Evolutionary conservation across 37 sponge, comb jelly and placozoan genomes (phyloP), one percentile per base, ranked within the genome.

Genomic region (Beroe forskalii): DNA sequence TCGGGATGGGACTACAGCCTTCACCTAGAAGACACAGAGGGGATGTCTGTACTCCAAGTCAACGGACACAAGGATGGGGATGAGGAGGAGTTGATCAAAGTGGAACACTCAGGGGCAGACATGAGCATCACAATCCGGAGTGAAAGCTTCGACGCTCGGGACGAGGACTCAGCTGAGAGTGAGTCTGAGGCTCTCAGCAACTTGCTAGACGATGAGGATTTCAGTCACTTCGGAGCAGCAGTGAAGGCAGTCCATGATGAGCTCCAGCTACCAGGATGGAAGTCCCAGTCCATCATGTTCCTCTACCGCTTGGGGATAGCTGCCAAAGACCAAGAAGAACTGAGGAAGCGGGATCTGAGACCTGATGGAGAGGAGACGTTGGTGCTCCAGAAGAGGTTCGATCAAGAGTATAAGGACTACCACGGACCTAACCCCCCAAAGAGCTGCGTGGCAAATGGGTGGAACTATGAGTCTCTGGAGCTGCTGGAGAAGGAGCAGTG

Each of bases 241-340:
- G 76, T 38, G 3, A 17, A 38, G 31, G 4, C 6, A 4, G 40
- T 72, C 9, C 40, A 72, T 4, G 40, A 72, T 27, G 27, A 72
- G 27, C 76, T 72, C 19, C 3, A 33, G 23, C 8, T 72, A 72
- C 40, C 37, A 28, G 76, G 40, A 8, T 33, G 76, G 40, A 4
- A 72, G 27, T 38, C 1, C 27, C 76, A 33, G 37, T 72, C 76
- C 27, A 38, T 72, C 76, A 39, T 72, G 76, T 72, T 72, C 40
- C 76, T 72, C 8, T 72, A 72, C 22, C 76, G 76, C 8, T 6
- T 72, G 8, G 76, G 76, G 4, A 33, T 72, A 38, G 38, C 76
- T 28, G 40, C 17, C 4, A 48, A n/a, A n/a, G n/a, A n/a, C n/a
- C n/a, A n/a, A n/a, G n/a, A n/a, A n/a, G n/a, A n/a, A n/a, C n/a